Conservation (phyloP, 2,888 invertebrate species). For the Drosophila engyochracea region DNA sequence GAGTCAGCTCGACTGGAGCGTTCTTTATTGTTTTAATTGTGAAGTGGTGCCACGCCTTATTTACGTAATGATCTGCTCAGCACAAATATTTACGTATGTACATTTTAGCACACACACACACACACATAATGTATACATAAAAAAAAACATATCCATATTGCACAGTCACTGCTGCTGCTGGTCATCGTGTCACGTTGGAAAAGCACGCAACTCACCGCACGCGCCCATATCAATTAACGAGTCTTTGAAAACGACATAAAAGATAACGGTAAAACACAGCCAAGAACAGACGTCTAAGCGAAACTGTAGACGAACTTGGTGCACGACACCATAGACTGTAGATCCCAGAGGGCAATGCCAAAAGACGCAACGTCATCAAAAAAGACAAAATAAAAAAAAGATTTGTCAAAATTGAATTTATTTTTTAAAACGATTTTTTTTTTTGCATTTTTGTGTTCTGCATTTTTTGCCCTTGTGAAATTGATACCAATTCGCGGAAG, state of each 20-base stretch:
- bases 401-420: not conserved
- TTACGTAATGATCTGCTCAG: not conserved
- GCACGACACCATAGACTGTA: not conserved
- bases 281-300: not conserved
- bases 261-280: constrained; percentile 28
- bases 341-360: not conserved
- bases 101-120: not conserved
- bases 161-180: not conserved
- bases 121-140: not conserved
- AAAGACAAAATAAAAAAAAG: constrained; percentile 3
- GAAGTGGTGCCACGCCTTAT: not conserved
- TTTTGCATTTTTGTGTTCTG: constrained; percentile 1
- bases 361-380: constrained; percentile 25
- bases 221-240: constrained; percentile 1
- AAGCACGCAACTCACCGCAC: not conserved
- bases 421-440: not conserved
- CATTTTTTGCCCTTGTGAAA: constrained; percentile 51
- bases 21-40: not conserved
- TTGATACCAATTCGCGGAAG: constrained; percentile 73
- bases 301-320: not conserved
- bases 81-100: not conserved
- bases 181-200: not conserved
- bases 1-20: not conserved
- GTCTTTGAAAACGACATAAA: not conserved
- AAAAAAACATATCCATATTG: not conserved